Evolutionary conservation across 2,888 invertebrate species (phyloP).

Genomic region (Aquatica leii): DNA sequence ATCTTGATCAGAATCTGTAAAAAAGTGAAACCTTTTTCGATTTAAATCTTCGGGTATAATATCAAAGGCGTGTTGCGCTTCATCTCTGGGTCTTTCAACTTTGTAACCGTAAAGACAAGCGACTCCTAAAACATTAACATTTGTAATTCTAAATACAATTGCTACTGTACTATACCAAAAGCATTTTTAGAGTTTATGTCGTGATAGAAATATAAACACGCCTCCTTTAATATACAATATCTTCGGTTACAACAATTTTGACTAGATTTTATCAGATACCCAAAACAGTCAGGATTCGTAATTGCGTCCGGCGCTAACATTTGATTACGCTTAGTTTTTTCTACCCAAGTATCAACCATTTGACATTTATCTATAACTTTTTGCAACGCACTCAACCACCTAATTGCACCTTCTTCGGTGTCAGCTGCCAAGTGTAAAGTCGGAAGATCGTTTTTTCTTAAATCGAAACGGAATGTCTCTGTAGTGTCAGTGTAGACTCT

Average conservation of each 20-base stretch:
- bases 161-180: constrained; percentile 70
- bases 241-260: constrained; percentile 89
- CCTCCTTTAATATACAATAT: constrained; percentile 95
- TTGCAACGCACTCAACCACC: constrained; percentile 81
- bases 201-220: constrained; percentile 92
- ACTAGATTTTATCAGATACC: constrained; percentile 88
- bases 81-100: constrained; percentile 85
- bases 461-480: constrained; percentile 69
- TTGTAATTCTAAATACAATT: background rate
- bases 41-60: constrained; percentile 87
- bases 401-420: constrained; percentile 72
- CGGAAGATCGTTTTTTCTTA: constrained; percentile 75
- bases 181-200: constrained; percentile 88
- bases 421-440: constrained; percentile 84
- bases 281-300: constrained; percentile 88
- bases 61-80: constrained; percentile 87
- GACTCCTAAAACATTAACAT: constrained; percentile 69
- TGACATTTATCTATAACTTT: constrained; percentile 74
- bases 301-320: constrained; percentile 82
- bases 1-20: constrained; percentile 94
- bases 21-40: constrained; percentile 89
- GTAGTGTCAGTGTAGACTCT: constrained; percentile 68
- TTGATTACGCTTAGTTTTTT: constrained; percentile 80
- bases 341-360: constrained; percentile 71
- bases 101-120: constrained; percentile 94